Evolutionary conservation across 2,888 invertebrate species (phyloP).

Genomic region (Conomelus anceps): DNA sequence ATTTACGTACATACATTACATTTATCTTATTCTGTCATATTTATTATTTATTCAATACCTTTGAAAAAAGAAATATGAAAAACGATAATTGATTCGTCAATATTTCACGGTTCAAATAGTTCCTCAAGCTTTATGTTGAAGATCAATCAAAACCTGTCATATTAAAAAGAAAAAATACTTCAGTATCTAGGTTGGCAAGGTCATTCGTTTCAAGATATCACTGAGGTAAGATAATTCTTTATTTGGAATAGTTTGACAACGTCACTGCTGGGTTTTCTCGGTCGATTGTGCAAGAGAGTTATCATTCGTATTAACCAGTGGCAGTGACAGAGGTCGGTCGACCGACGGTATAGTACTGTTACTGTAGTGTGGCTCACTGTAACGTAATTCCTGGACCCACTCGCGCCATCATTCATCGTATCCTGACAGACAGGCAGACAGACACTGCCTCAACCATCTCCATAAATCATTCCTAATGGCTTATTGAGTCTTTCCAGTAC

Average conservation of each 20-base stretch:
- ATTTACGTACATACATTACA: too few species aligned
- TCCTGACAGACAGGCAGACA: background rate
- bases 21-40: too few species aligned
- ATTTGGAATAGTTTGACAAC: background rate
- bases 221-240: background rate
- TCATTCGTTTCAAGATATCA: background rate
- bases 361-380: background rate
- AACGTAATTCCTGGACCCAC: background rate
- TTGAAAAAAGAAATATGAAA: background rate
- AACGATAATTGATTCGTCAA: background rate
- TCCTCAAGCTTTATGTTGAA: background rate
- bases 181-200: background rate
- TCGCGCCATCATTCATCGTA: background rate
- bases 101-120: background rate
- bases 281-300: background rate
- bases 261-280: background rate
- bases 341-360: background rate
- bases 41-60: background rate
- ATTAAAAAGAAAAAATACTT: background rate
- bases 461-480: slow-evolving; percentile 7
- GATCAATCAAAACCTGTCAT: background rate
- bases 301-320: background rate
- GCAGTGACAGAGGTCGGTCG: background rate
- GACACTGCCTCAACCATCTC: background rate
- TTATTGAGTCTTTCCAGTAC: slow-evolving; percentile 2